Percentiles rank a stretch among this genome's conserved stretches.
These are phyloP conservation scores for Typhlichthys eigenmanni DNA, from an alignment of 2,797 vertebrate genomes.

Conservation along the genomic window DNA sequence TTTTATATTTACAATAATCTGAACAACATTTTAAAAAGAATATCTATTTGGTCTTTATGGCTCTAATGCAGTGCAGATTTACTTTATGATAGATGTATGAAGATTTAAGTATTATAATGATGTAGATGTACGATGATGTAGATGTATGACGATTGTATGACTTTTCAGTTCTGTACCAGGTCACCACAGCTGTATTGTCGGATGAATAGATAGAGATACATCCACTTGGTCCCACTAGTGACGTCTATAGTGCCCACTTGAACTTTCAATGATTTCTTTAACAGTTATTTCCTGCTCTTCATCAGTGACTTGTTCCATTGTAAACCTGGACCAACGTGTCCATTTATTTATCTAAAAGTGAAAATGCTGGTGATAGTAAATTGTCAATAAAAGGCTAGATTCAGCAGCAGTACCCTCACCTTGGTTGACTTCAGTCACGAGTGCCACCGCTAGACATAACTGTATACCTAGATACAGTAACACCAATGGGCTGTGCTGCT, in stretches of 20 bases:
- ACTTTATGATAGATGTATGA: not conserved
- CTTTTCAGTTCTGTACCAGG: constrained; percentile 3
- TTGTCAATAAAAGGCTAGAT: constrained; percentile 38
- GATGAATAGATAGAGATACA: constrained; percentile 15
- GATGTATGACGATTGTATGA: not conserved
- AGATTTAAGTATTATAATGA: too few relatives aligned
- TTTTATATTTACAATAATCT: not conserved
- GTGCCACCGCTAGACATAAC: constrained; percentile 43
- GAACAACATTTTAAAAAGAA: not conserved
- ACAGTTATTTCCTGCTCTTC: not conserved
- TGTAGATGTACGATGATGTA: too few relatives aligned
- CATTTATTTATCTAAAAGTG: constrained; percentile 10
- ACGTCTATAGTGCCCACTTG: constrained; percentile 14
- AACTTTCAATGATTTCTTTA: not conserved
- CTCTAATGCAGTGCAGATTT: constrained; percentile 1
- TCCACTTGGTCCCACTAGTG: constrained; percentile 22
- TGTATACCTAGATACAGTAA: constrained; percentile 48
- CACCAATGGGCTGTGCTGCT: constrained; percentile 42
- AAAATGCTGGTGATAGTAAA: constrained; percentile 15
- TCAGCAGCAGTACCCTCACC: constrained; percentile 29
- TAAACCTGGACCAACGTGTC: not conserved
- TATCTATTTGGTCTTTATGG: not conserved
- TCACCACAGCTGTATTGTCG: constrained; percentile 22
- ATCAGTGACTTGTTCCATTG: not conserved
- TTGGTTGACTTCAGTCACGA: not conserved